phyloP scores from a whole-genome alignment of 2,888 invertebrate species.

The Sepioteuthis lessoniana region DNA sequence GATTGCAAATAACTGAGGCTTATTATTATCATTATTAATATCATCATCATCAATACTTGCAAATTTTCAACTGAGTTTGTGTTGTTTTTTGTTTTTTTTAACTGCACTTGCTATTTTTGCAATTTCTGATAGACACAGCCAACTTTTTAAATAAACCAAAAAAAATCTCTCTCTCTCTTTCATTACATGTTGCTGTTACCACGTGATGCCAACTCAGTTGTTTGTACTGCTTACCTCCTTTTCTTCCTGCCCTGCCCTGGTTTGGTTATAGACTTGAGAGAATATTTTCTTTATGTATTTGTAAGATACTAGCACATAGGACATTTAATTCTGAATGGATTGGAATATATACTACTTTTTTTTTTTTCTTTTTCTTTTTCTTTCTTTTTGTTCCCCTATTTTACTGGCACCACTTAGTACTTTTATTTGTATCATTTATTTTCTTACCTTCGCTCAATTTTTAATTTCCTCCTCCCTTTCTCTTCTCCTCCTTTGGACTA shows the following conservation, averaged over 20 bases:
- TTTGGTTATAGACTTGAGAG: no score
- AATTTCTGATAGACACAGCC: no score
- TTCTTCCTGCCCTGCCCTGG: no score
- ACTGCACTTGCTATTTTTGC: no score
- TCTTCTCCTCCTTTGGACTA: not conserved
- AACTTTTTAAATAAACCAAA: no score
- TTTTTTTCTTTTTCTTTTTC: not conserved
- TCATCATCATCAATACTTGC: not conserved
- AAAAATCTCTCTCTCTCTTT: no score
- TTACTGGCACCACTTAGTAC: not conserved
- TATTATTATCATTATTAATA: not conserved
- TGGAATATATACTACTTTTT: not conserved
- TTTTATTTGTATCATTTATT: not conserved
- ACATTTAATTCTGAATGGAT: not conserved
- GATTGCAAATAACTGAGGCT: slow-evolving; percentile 39
- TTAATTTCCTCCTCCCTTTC: not conserved
- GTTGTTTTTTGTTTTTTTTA: not conserved
- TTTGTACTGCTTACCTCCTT: no score
- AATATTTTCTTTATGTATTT: no score
- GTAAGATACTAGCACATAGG: no score
- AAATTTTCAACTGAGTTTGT: not conserved
- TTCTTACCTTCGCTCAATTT: not conserved
- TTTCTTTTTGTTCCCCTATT: no score
- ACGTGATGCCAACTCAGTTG: no score
- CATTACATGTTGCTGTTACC: no score